These are phyloP conservation scores for Phania funesta DNA, from an alignment of 2,888 invertebrate genomes.

Conservation along the genomic window DNA sequence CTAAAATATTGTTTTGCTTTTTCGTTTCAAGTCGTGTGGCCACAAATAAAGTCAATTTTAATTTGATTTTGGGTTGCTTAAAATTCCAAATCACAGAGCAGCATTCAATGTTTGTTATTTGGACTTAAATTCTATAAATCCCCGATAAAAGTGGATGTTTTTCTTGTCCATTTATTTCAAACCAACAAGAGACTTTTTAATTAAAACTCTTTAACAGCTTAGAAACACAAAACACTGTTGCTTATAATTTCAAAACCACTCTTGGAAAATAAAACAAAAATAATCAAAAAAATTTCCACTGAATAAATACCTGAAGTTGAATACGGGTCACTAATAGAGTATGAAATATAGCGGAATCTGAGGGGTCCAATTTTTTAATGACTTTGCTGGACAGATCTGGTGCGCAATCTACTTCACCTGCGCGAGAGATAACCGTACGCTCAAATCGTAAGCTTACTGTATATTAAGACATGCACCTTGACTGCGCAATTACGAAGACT, in stretches of 20 bases:
- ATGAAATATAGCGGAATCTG: too few species aligned
- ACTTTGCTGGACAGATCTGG: too few species aligned
- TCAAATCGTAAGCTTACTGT: too few species aligned
- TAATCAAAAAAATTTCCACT: too few species aligned
- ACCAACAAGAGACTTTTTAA: constrained; percentile 9
- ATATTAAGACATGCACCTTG: too few species aligned
- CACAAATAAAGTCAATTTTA: constrained; percentile 19
- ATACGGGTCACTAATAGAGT: too few species aligned
- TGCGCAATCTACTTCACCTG: too few species aligned
- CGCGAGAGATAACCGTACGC: too few species aligned
- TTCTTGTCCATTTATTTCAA: background rate
- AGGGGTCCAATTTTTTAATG: too few species aligned
- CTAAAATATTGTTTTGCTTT: constrained; percentile 18
- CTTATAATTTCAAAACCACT: background rate
- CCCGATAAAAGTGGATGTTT: background rate
- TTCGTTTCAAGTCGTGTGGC: background rate
- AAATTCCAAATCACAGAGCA: constrained; percentile 1
- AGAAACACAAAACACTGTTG: background rate
- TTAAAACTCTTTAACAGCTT: background rate
- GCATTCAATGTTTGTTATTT: background rate
- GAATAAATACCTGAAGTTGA: too few species aligned
- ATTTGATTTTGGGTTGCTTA: background rate
- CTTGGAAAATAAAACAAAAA: too few species aligned
- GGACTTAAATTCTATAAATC: background rate
- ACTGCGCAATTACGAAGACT: too few species aligned